Percentiles rank a stretch among this genome's conserved stretches.
These are phyloP conservation scores for Pseudococcus jackbeardsleyi DNA, from an alignment of 2,888 invertebrate species.

Conservation along the genomic window DNA sequence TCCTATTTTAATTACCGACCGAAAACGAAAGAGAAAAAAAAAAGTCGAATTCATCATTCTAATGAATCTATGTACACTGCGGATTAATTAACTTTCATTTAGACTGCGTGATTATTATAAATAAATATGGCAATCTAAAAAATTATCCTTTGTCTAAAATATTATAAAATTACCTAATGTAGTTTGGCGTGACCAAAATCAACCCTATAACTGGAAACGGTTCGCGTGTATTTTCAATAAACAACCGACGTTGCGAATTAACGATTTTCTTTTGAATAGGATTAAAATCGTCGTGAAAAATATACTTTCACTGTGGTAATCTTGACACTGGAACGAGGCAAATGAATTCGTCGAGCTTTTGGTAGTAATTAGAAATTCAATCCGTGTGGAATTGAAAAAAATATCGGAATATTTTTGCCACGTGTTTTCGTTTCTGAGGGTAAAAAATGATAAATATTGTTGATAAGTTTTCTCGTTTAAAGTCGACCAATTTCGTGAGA, in stretches of 20 bases:
- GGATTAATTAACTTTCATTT: neutral
- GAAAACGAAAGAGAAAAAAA: neutral
- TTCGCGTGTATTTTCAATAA: conserved; percentile 32
- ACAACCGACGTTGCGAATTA: conserved; percentile 4
- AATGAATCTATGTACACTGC: neutral
- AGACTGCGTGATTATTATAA: conserved; percentile 12
- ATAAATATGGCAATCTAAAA: conserved; percentile 20
- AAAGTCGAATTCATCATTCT: neutral
- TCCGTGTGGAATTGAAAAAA: neutral
- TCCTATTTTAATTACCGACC: neutral
- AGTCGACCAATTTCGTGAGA: neutral
- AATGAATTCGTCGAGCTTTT: neutral
- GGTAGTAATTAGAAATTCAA: neutral
- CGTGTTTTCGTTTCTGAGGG: neutral
- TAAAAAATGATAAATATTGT: neutral
- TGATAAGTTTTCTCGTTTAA: neutral
- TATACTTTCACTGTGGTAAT: neutral
- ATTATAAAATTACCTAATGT: conserved; percentile 41
- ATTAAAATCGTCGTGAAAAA: neutral
- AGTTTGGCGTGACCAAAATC: conserved; percentile 36
- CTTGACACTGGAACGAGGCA: neutral
- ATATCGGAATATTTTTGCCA: neutral
- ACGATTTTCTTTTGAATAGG: conserved; percentile 1
- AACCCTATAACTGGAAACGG: neutral
- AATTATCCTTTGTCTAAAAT: conserved; percentile 6